These are phyloP conservation scores for Amblyjoppa fuscipennis DNA, from an alignment of 2,888 invertebrate genomes.

Conservation along the genomic window DNA sequence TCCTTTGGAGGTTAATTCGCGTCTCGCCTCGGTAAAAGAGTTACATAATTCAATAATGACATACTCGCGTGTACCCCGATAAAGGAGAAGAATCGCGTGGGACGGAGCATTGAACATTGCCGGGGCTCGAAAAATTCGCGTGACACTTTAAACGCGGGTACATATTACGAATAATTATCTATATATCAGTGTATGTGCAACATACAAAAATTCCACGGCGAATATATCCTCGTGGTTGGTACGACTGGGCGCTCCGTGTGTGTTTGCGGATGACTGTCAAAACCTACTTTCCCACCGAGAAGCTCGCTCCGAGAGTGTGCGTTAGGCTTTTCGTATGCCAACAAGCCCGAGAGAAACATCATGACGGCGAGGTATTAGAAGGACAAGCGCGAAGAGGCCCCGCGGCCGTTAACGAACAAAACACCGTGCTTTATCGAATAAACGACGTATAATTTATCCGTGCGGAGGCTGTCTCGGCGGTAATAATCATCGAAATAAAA, in stretches of 20 bases:
- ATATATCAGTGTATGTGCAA: not conserved
- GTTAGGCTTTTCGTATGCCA: constrained; percentile 58
- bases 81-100: constrained; percentile 28
- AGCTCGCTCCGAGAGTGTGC: constrained; percentile 48
- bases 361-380: constrained; percentile 57
- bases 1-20: constrained; percentile 54
- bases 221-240: not conserved
- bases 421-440: not conserved
- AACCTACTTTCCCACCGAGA: constrained; percentile 78
- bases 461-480: not conserved
- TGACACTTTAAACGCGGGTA: not conserved
- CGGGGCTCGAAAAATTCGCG: not conserved
- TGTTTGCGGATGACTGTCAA: constrained; percentile 83
- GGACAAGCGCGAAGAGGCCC: constrained; percentile 10
- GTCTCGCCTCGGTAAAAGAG: not conserved
- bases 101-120: not conserved
- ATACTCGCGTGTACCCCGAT: constrained; percentile 4
- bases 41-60: constrained; percentile 55
- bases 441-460: not conserved
- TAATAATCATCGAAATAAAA: not conserved
- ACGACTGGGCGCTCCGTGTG: constrained; percentile 30
- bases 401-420: constrained; percentile 24
- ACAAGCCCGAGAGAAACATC: constrained; percentile 52
- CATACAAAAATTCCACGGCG: not conserved
- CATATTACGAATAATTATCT: not conserved